Conservation (phyloP, 1,140 invertebrate genomes). For the Atopsyche davidsoni region DNA sequence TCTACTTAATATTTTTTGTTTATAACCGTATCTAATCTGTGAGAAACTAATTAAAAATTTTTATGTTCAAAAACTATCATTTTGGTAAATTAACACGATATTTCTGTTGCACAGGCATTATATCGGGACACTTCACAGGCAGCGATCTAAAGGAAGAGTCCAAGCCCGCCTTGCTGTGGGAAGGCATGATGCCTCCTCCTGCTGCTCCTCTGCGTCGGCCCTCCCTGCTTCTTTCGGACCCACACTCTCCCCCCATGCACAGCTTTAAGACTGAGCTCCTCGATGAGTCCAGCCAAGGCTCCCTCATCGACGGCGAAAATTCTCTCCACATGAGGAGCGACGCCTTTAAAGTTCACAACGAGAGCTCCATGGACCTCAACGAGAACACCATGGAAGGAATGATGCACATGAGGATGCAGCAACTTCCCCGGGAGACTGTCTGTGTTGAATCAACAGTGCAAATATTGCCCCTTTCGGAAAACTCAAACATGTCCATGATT, state of each 20-base stretch:
- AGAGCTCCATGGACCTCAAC: slow-evolving; percentile 38
- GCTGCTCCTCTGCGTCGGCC: slow-evolving; percentile 50
- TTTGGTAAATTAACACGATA: slow-evolving; percentile 4
- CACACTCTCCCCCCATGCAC: slow-evolving; percentile 43
- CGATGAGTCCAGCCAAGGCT: slow-evolving; percentile 63
- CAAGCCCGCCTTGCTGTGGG: slow-evolving; percentile 41
- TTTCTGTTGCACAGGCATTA: slow-evolving; percentile 20
- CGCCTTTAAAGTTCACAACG: slow-evolving; percentile 33
- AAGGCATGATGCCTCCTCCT: slow-evolving; percentile 57
- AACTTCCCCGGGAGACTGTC: slow-evolving; percentile 12
- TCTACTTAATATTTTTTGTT: no score
- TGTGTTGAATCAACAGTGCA: slow-evolving; percentile 5
- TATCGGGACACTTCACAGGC: slow-evolving; percentile 15
- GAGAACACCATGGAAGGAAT: slow-evolving; percentile 29
- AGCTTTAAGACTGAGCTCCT: slow-evolving; percentile 61
- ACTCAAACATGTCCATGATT: slow-evolving; percentile 21
- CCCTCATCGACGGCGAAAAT: slow-evolving; percentile 38
- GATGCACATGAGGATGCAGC: slow-evolving; percentile 10
- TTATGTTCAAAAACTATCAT: no score
- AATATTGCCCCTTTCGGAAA: slow-evolving; percentile 29
- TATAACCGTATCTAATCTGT: no score
- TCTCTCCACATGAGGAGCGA: slow-evolving; percentile 19
- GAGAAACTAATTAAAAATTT: no score
- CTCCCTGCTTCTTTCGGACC: slow-evolving; percentile 45
- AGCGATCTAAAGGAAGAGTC: slow-evolving; percentile 30